phyloP scores from a whole-genome alignment of 2,888 invertebrate species.

The Ariolimax columbianus region DNA sequence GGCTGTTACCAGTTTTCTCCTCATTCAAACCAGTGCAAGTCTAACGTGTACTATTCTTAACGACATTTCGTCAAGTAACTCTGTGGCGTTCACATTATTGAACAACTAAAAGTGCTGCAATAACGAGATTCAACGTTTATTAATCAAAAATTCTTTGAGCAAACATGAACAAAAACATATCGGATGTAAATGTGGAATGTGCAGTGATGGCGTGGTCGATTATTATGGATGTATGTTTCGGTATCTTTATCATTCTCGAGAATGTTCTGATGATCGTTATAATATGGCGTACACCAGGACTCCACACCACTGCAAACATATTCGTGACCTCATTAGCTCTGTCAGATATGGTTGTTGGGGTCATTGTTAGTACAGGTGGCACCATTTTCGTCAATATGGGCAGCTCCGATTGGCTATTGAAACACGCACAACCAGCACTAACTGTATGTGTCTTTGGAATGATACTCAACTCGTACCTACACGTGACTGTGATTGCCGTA shows the following conservation, averaged over 20 bases:
- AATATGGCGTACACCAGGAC: not conserved
- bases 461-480: not conserved
- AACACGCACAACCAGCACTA: not conserved
- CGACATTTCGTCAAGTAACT: too few species aligned
- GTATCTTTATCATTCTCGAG: not conserved
- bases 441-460: not conserved
- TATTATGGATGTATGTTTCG: too few species aligned
- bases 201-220: too few species aligned
- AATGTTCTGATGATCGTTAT: not conserved
- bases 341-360: not conserved
- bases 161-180: too few species aligned
- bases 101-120: too few species aligned
- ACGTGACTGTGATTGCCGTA: not conserved
- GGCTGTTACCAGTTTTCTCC: too few species aligned
- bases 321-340: not conserved
- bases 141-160: too few species aligned
- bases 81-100: too few species aligned
- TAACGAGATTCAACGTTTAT: too few species aligned
- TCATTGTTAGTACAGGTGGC: not conserved
- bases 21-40: too few species aligned
- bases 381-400: not conserved
- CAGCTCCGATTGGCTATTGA: not conserved
- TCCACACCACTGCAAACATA: not conserved
- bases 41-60: too few species aligned
- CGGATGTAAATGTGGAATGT: too few species aligned